Conservation (phyloP, 2,113 vertebrate genomes). For the Tachycineta bicolor region DNA sequence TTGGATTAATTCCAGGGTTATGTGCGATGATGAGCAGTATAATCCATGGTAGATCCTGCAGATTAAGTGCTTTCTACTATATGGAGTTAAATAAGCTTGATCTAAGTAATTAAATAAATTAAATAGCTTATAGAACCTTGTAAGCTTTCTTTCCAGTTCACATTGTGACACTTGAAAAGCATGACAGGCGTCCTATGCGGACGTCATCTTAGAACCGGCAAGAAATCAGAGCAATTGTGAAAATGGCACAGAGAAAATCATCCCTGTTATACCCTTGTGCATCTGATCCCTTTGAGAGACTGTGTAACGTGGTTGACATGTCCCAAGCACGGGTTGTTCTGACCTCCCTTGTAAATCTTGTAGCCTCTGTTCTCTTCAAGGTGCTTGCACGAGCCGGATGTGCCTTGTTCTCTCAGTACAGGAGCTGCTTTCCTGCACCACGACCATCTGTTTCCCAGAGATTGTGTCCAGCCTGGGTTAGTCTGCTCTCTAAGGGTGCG, state of each 20-base stretch:
- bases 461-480: not conserved
- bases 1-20: not conserved
- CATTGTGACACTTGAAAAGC: not conserved
- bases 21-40: not conserved
- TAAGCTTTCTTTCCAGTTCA: not conserved
- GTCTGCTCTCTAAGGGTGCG: not conserved
- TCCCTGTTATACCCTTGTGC: not conserved
- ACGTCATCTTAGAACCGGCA: not conserved
- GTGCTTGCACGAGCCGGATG: not conserved
- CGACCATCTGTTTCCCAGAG: conserved; percentile 30
- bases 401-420: not conserved
- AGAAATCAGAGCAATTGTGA: not conserved
- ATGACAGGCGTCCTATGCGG: fast-evolving
- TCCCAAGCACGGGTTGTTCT: conserved; percentile 8
- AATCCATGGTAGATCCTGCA: not conserved
- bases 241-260: not conserved
- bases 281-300: not conserved
- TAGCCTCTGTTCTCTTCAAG: conserved; percentile 7
- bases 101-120: not conserved
- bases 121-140: not conserved
- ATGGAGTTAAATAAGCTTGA: not conserved
- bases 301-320: not conserved
- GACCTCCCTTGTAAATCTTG: not conserved
- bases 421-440: not conserved
- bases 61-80: not conserved